A percentile compares a stretch with the other conserved stretches of the same genome.
phyloP scores from a whole-genome alignment of 2,888 invertebrate species.

The Agelastica alni region DNA sequence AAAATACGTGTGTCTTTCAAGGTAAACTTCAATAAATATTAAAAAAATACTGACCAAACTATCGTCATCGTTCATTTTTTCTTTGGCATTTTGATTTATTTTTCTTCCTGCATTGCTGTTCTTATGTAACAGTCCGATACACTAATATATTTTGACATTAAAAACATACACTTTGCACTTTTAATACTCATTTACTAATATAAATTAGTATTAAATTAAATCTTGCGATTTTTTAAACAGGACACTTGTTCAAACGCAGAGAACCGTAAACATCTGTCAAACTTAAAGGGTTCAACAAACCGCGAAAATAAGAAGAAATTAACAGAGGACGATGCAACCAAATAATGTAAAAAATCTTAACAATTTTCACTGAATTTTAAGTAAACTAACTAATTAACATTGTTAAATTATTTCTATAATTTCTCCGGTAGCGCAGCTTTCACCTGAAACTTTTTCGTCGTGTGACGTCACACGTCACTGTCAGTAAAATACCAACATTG shows the following conservation, averaged over 20 bases:
- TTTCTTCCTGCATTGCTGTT: constrained; percentile 19
- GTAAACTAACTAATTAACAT: constrained; percentile 23
- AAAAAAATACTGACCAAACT: constrained; percentile 65
- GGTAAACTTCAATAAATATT: constrained; percentile 22
- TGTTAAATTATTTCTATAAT: constrained; percentile 16
- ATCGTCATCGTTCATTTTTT: constrained; percentile 76
- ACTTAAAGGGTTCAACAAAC: constrained; percentile 18
- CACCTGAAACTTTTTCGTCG: constrained; percentile 34
- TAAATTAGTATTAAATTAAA: constrained; percentile 7
- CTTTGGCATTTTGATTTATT: constrained; percentile 64
- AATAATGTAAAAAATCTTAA: constrained; percentile 8
- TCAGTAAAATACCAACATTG: constrained; percentile 1
- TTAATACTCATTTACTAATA: not conserved
- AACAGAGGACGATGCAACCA: constrained; percentile 6
- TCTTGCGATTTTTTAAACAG: constrained; percentile 14
- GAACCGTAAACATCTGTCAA: constrained; percentile 40
- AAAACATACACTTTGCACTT: constrained; percentile 1
- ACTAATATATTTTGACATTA: constrained; percentile 20
- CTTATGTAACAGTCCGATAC: constrained; percentile 16
- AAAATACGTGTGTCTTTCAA: constrained; percentile 20
- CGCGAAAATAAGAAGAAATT: not conserved
- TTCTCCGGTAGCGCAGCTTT: constrained; percentile 43
- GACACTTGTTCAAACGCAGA: constrained; percentile 12
- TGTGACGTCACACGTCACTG: constrained; percentile 42
- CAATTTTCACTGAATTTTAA: constrained; percentile 17